Base-by-base conservation (phyloP, 2,888 invertebrate species). In the Cheilosia pagana region DNA sequence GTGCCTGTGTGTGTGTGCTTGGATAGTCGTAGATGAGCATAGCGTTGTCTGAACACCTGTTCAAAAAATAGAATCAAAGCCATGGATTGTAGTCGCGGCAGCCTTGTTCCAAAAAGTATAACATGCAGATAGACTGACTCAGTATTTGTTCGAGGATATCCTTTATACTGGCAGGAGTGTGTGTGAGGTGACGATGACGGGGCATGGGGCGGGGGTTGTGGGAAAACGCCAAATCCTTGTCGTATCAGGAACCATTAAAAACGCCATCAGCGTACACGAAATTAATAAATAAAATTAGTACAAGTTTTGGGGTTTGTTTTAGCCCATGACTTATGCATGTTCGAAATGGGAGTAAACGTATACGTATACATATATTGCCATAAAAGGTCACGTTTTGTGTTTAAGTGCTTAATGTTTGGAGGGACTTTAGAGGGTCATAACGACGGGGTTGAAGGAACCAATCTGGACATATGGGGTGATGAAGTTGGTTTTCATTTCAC, bases 181-280 rank as follows among this genome's bases (percentile, higher is more conserved):
- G 63, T 43, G 52, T 12, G 35, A 3, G 12, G 35, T 35, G 35
- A 12, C 3, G 35, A 35, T 35, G 35, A 25, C 2, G 25, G 25
- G 2, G 2, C 25, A 25, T 1, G 25, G 5, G n/a, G n/a, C 8
- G 28, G 63, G n/a, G 16, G 7, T 19, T 8, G 45, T 53, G 52
- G 65, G 39, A 52, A 68, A 62, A 59, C 23, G 10, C 59, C 70
- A 75, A 52, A 57, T 81, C 79, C 70, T 81, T 71, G 70, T 65
- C 81, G 78, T 78, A 81, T 81, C 87, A 81, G 79, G 82, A 86
- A 79, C 79, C 79, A 76, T 86, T 82, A 79, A 77, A 86, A 86
- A 87, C 86, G 85, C 86, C 89, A 90, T 89, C 89, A 89, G 88
- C 88, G 87, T 90, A 90, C 85, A 85, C 79, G 81, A 81, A 85